Base-by-base conservation (phyloP, 2,113 vertebrate species). In the Cisticola juncidis region DNA sequence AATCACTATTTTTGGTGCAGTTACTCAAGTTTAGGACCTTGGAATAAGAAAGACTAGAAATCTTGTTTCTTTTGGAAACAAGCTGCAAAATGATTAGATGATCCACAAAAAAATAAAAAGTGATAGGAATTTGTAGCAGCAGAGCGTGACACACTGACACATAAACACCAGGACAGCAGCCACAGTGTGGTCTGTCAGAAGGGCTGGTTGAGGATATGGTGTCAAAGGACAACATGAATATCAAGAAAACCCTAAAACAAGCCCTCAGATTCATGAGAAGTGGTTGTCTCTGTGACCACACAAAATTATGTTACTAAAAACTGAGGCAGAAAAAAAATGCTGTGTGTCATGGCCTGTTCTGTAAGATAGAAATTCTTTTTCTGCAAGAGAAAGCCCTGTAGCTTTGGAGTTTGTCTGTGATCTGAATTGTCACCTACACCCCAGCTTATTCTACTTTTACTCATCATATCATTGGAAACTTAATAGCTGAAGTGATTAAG, bases 281-380 rank as follows among this genome's bases (percentile, higher is more conserved):
- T 24, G 7, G 9, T 66, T 85, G 31, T 36, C 45, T 71, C 45
- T 74, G 51, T 26, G 66, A 74, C 56, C n/a, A 70, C 45, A 53
- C 12, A 50, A 74, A 92, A 53, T 42, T 1, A 31, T 40, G 24
- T 21, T 36, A 74, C 15, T 71, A 3, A 84, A 90, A 88, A 53
- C 9, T 13, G 22, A 36, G 1, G 3, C n/a, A 57, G 13, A 61
- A 87, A 53, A 19, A 8, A 54, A 53, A 24, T 24, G 9, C 11
- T 47, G 4, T 6, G 5, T 65, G 14, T 45, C 0, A 0, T 35
- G 24, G 23, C 18, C 16, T 33, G 15, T 68, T 87, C n/a, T 50
- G 15, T 45, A 22, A 78, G 28, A 44, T 1, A 36, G 14, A 65
- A 69, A 53, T 16, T 23, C 3, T 18, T 84, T 65, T 81, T 23